Evolutionary conservation across 2,888 invertebrate genomes (phyloP), one percentile per base, ranked within the genome.

Genomic region (Trachelus iudaicus): DNA sequence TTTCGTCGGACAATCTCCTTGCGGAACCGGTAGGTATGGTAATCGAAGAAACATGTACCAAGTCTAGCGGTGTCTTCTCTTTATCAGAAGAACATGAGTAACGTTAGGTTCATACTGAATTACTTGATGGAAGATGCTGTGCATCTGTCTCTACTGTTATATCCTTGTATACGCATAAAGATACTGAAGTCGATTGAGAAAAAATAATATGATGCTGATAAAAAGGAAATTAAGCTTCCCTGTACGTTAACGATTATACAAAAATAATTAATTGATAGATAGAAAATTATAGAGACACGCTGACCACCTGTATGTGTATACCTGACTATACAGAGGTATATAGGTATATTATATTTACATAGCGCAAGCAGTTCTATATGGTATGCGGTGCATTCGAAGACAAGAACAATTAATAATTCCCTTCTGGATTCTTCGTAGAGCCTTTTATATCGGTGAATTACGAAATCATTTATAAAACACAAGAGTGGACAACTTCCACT

Each of bases 401-500:
- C 84, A 81, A 79, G 76, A 75, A 79, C 83, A 81, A 87, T 87
- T 84, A 86, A 87, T 87, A 85, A 83, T 82, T 80, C 76, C 79
- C 75, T 81, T 77, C 79, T 35, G 33, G 30, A 71, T 76, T 34
- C 73, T 78, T 76, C 34, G 78, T 78, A 76, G 75, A 34, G 68
- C 81, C 73, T 77, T 77, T 69, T 69, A 40, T 34, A 35, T 31
- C 79, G 80, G 79, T 79, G 81, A 78, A 83, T 84, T 83, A 85
- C 82, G 81, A 83, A 85, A 87, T 87, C 84, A 87, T 87, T 87
- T 86, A 86, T 87, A 84, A 87, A 81, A 84, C 83, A 81, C 79
- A 81, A 79, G 81, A 80, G 81, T 77, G 77, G 81, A 83, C 81
- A 84, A 81, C 83, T 81, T 80, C 78, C 73, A 84, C 85, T 86